Conservation (phyloP, 2,113 vertebrate genomes). For the Grantiella picta region DNA sequence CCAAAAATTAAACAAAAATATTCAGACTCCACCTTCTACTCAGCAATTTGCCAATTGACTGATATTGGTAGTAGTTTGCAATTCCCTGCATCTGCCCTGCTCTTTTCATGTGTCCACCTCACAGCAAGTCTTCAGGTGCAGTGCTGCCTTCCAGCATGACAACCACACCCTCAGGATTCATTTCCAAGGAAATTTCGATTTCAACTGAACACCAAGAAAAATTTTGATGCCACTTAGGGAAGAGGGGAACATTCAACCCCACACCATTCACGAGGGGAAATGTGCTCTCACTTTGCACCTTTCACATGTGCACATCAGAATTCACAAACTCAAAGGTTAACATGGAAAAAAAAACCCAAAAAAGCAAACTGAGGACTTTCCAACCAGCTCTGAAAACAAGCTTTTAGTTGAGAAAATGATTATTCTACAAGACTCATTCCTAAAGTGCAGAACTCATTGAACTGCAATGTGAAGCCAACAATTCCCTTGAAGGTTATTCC, state of each 20-base stretch:
- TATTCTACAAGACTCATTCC: background rate
- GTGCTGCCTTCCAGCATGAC: background rate
- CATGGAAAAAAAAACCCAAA: background rate
- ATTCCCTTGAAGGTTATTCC: background rate
- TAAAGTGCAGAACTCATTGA: background rate
- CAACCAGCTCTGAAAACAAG: background rate
- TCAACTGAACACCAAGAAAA: background rate
- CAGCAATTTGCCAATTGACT: background rate
- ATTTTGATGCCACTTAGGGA: background rate
- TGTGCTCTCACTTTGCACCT: background rate
- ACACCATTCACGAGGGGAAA: background rate
- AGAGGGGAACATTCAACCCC: background rate
- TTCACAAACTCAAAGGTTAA: background rate
- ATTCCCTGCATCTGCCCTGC: background rate
- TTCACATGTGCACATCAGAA: accelerated
- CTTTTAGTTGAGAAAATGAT: background rate
- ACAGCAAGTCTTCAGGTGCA: background rate
- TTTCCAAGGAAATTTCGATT: background rate
- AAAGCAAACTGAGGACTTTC: background rate
- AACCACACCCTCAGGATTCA: background rate
- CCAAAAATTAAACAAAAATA: background rate
- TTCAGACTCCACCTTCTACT: background rate
- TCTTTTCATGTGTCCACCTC: background rate
- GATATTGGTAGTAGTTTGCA: background rate
- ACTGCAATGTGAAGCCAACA: background rate